Evolutionary conservation across 2,888 invertebrate genomes (phyloP), one percentile per base, ranked within the genome.

Genomic region (Rugalucina vietnamica): DNA sequence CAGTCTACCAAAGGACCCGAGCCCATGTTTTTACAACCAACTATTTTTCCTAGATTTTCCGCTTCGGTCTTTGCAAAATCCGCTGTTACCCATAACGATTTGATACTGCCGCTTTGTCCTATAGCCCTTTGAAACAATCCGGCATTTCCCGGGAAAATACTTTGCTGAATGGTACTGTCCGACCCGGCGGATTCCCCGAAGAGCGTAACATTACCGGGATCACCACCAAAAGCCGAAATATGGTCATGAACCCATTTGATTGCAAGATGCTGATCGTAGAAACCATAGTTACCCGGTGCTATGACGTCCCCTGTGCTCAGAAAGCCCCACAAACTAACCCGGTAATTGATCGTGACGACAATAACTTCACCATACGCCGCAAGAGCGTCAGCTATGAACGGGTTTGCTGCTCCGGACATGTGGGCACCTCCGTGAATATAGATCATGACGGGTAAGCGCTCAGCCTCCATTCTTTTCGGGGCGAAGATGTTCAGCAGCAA

Each of bases 231-330:
- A 5, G 4, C 3, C 43, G 14, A 29, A 29, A 72, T 72, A n/a
- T 72, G 37, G 4, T 43, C 72, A 49, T 72, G 72, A 49, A 72
- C 72, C 72, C 72, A 72, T 12, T 49, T 39, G 21, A 72, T 72
- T n/a, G 72, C 72, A 1, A 72, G 21, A 5, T 72, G 72, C 27
- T 72, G 72, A 29, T 72, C 72, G 2, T 27, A 39, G 14, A 72
- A 43, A 1, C 72, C 72, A 29, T 72, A 43, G 34, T 72, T 72
- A 14, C 39, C 43, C 4, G 49, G 37, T 8, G 43, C 72, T 29
- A 27, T 37, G 2, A 39, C 72, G 27, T 43, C 72, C 27, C 43
- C 72, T 24, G 72, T 72, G 12, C 43, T 72, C 2, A 72, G 49
- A 18, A 72, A 72, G 2, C 72, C 72, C 72, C 72, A 72, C 14